A percentile compares a stretch with the other conserved stretches of the same genome.
These are phyloP conservation scores for Helicoverpa assulta DNA, from an alignment of 2,888 invertebrate genomes.

Conservation along the genomic window DNA sequence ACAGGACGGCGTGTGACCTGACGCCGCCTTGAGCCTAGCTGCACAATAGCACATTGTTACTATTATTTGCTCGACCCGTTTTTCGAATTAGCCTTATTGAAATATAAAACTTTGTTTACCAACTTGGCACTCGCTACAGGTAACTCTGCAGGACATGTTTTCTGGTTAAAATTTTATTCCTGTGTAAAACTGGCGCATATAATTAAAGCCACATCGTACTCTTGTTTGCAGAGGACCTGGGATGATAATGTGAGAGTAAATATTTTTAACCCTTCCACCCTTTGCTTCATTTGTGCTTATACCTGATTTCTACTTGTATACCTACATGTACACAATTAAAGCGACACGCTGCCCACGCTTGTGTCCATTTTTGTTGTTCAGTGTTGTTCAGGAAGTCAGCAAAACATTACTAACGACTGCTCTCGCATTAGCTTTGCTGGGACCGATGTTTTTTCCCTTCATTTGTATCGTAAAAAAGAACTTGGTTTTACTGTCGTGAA, in stretches of 20 bases:
- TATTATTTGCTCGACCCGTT: slow-evolving; percentile 64
- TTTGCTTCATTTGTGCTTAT: slow-evolving; percentile 60
- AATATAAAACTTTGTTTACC: slow-evolving; percentile 59
- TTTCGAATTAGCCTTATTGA: slow-evolving; percentile 64
- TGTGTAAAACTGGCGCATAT: slow-evolving; percentile 68
- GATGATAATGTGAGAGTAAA: slow-evolving; percentile 76
- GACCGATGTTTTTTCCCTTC: slow-evolving; percentile 30
- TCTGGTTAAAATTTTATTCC: slow-evolving; percentile 72
- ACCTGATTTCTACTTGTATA: slow-evolving; percentile 46
- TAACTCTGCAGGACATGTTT: slow-evolving; percentile 61
- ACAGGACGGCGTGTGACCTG: slow-evolving; percentile 62
- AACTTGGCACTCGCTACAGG: slow-evolving; percentile 40
- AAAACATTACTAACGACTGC: slow-evolving; percentile 49
- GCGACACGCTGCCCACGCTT: slow-evolving; percentile 8
- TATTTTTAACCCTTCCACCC: slow-evolving; percentile 72
- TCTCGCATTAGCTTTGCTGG: slow-evolving; percentile 33
- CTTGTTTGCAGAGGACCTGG: slow-evolving; percentile 78
- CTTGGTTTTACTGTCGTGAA: slow-evolving; percentile 21
- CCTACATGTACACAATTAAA: slow-evolving; percentile 28
- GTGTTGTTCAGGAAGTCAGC: slow-evolving; percentile 40
- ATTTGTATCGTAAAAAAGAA: slow-evolving; percentile 36
- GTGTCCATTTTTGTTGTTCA: slow-evolving; percentile 28
- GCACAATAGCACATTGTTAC: slow-evolving; percentile 62
- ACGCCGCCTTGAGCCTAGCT: slow-evolving; percentile 28
- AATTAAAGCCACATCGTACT: slow-evolving; percentile 75